Conservation (phyloP, 2,888 invertebrate genomes). For the Ophion obscuratus region DNA sequence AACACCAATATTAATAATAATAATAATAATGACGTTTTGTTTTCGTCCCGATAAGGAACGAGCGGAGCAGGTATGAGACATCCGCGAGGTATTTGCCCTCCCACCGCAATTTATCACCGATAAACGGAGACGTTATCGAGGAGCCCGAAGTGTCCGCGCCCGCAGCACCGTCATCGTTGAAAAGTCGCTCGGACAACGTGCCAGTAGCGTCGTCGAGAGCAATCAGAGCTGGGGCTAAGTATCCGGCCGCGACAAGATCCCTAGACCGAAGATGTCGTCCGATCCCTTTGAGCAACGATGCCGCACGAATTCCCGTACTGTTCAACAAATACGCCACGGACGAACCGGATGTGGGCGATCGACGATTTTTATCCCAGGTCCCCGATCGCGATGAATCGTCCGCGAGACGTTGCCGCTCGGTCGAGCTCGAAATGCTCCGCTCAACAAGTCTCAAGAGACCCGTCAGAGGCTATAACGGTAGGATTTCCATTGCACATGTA, state of each 20-base stretch:
- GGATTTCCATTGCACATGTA: neutral
- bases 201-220: slow-evolving; percentile 62
- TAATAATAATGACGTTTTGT: neutral
- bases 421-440: slow-evolving; percentile 67
- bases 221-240: slow-evolving; percentile 75
- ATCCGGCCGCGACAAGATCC: slow-evolving; percentile 77
- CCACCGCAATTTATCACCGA: slow-evolving; percentile 50
- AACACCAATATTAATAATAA: no score
- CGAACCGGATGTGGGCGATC: slow-evolving; percentile 55
- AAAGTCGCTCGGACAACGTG: slow-evolving; percentile 32
- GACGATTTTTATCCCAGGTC: slow-evolving; percentile 47
- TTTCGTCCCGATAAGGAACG: slow-evolving; percentile 1
- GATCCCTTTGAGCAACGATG: slow-evolving; percentile 78
- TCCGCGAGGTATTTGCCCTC: neutral
- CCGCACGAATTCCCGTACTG: slow-evolving; percentile 87
- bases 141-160: neutral
- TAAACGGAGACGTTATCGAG: slow-evolving; percentile 29
- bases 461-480: slow-evolving; percentile 58
- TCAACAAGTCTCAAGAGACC: slow-evolving; percentile 62
- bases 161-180: neutral
- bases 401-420: slow-evolving; percentile 76
- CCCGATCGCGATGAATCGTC: slow-evolving; percentile 33
- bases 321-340: slow-evolving; percentile 90
- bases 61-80: slow-evolving; percentile 25
- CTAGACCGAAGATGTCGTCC: slow-evolving; percentile 78